Evolutionary conservation across 1,140 invertebrate genomes (phyloP), one percentile per base, ranked within the genome.

Genomic region (Macrotrachela quadricornifera): DNA sequence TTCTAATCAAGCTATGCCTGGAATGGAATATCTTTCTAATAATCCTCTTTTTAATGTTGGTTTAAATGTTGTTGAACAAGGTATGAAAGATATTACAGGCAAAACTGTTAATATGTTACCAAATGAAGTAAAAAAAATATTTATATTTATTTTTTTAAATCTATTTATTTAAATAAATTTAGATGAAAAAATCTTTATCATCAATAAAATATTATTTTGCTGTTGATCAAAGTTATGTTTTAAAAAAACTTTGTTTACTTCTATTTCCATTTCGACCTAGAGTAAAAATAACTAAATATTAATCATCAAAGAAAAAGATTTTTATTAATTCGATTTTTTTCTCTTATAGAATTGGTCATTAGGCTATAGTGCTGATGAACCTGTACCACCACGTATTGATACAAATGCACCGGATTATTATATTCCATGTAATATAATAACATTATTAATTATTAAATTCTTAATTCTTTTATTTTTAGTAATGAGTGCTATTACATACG

Each of bases 391-490:
- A 30, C 76, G 87, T 56, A 85, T 82, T 71, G 91, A 97, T 65
- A 76, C 88, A 44, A 97, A 97, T 75, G 88, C 88, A n/a, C 88
- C 91, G 37, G 92, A 99, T 75, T 75, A 97, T 52, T 99, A 99
- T 73, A 90, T 96, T 62, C 61, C 65, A 8, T 30, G 21, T 30
- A 30, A 30, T 2, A 4, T 4, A 2, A 30, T 8, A 30, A 30
- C 21, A 30, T 30, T 30, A 2, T 30, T 4, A 30, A 2, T 30
- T 30, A 4, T 30, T 30, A 30, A 30, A 30, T 30, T 30, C 3
- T 4, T 8, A 2, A 8, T 30, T 30, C 8, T 30, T 8, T 4
- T 4, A 30, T 30, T 30, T 30, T 30, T 30, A 66, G 78, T 79
- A 36, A 97, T 97, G 92, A 87, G 85, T 46, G 96, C 94, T 71